A percentile compares a stretch with the other conserved stretches of the same genome.
Conservation (phyloP, 2,888 invertebrate genomes). For the Xestia xanthographa region DNA sequence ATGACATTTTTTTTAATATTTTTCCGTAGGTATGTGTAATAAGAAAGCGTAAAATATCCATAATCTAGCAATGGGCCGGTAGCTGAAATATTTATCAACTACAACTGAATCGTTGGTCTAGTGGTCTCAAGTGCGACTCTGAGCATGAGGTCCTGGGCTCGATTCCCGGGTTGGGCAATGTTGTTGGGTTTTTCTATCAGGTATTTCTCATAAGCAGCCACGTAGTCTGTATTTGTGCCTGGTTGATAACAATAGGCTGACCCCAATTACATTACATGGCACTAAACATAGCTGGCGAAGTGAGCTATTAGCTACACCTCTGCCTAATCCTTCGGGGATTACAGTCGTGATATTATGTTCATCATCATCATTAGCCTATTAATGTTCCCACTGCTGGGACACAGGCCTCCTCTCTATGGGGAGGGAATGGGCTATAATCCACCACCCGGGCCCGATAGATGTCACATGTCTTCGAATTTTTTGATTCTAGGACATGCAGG, state of each 20-base stretch:
- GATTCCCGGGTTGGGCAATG: background rate
- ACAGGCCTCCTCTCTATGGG: no score
- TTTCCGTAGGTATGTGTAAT: no score
- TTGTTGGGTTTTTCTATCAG: background rate
- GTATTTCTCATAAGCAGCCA: background rate
- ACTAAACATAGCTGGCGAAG: background rate
- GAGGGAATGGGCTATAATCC: no score
- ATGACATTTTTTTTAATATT: background rate
- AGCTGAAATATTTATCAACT: background rate
- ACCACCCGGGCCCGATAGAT: no score
- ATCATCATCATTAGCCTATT: no score
- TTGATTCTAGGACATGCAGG: no score
- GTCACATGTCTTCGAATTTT: no score
- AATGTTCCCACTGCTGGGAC: no score
- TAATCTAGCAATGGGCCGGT: background rate
- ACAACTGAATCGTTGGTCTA: background rate
- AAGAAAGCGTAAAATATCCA: no score
- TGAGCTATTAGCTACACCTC: background rate
- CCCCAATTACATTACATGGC: background rate
- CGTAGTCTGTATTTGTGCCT: background rate
- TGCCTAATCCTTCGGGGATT: background rate
- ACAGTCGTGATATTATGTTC: background rate
- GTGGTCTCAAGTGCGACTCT: background rate
- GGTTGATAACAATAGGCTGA: background rate
- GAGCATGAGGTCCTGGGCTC: background rate